These are phyloP conservation scores for Psilopogon haemacephalus DNA, from an alignment of 2,113 vertebrate species.

Conservation along the genomic window DNA sequence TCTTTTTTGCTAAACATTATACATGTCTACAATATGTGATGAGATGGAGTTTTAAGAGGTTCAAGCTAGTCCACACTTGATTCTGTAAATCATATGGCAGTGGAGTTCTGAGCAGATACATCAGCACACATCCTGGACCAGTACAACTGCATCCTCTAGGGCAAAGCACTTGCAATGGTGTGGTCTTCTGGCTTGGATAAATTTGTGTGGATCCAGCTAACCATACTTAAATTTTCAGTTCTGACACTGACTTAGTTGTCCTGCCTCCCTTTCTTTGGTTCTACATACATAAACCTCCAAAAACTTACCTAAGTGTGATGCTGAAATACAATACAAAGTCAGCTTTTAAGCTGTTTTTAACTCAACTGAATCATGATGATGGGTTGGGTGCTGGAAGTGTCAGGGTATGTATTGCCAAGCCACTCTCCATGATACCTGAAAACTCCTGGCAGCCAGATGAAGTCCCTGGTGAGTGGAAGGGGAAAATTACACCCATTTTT, in stretches of 20 bases:
- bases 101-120: neutral
- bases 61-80: neutral
- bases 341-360: neutral
- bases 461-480: too few relatives aligned
- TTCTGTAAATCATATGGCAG: neutral
- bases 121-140: neutral
- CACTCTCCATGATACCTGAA: too few relatives aligned
- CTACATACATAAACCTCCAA: neutral
- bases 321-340: neutral
- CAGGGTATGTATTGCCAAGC: too few relatives aligned
- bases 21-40: neutral
- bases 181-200: neutral
- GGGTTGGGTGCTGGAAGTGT: neutral
- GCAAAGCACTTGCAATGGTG: neutral
- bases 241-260: neutral
- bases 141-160: neutral
- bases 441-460: too few relatives aligned
- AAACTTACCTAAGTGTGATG: neutral
- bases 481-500: too few relatives aligned
- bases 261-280: neutral
- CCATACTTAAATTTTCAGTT: neutral
- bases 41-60: neutral
- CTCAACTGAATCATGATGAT: neutral
- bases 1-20: neutral
- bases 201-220: neutral